Evolutionary conservation across 2,888 invertebrate species (phyloP).

Genomic region (Temnothorax ravouxi): DNA sequence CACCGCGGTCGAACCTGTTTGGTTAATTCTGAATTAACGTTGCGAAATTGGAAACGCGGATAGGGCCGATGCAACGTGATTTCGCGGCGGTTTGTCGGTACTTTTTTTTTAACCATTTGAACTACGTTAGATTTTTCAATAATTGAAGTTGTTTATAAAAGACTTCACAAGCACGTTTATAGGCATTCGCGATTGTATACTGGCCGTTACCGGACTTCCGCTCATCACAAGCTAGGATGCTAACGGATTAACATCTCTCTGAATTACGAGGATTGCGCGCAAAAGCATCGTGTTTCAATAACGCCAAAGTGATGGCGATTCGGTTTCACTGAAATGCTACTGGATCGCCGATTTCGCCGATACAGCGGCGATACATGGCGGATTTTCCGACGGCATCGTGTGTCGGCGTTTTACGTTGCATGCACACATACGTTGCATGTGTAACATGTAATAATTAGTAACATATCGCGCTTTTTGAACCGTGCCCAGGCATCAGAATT

Average conservation of each 20-base stretch:
- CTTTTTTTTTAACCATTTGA: not conserved
- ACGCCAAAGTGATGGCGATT: conserved; percentile 44
- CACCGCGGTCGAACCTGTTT: conserved; percentile 44
- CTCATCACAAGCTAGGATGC: conserved; percentile 6
- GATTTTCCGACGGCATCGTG: conserved; percentile 38
- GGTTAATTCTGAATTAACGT: conserved; percentile 62
- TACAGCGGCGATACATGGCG: conserved; percentile 23
- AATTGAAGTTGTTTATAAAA: not conserved
- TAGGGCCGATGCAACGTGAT: conserved; percentile 34
- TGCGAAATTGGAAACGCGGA: conserved; percentile 54
- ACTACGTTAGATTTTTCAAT: conserved; percentile 7
- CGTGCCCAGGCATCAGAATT: conserved; percentile 4
- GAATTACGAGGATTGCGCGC: conserved; percentile 34
- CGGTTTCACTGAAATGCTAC: conserved; percentile 47
- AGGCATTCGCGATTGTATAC: not conserved
- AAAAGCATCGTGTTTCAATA: conserved; percentile 37
- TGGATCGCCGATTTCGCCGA: conserved; percentile 57
- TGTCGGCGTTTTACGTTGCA: conserved; percentile 31
- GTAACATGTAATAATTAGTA: conserved; percentile 45
- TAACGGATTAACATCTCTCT: conserved; percentile 39
- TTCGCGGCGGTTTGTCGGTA: not conserved
- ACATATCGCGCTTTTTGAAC: conserved; percentile 32
- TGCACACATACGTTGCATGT: not conserved
- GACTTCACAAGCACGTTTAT: not conserved
- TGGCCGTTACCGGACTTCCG: not conserved